Percentiles rank a stretch among this genome's conserved stretches.
These are phyloP conservation scores for Caracal caracal DNA, from an alignment of 2,113 vertebrate species.

Conservation along the genomic window DNA sequence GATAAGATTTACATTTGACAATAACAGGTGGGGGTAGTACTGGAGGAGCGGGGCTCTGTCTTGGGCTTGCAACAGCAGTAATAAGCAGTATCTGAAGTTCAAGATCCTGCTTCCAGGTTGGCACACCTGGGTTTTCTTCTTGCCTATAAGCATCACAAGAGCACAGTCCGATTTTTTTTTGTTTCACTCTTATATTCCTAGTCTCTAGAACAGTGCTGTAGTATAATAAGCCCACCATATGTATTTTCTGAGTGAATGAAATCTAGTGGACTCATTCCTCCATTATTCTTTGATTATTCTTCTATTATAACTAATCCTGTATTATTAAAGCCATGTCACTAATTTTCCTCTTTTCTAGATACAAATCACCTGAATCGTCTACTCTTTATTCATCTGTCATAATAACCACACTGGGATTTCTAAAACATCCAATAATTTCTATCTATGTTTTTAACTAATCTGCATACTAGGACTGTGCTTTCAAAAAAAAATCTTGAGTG, in stretches of 20 bases:
- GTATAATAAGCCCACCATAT: background rate
- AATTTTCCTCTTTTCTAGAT: background rate
- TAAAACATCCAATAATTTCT: background rate
- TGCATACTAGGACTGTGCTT: background rate
- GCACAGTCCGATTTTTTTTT: background rate
- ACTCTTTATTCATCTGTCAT: background rate
- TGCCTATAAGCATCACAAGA: background rate
- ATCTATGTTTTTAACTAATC: background rate
- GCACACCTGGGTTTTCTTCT: background rate
- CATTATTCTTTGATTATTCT: slow-evolving; percentile 16
- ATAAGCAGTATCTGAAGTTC: background rate
- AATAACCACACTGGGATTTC: background rate
- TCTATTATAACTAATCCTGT: background rate
- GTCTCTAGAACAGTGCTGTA: background rate
- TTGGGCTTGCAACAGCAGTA: background rate
- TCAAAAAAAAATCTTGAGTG: background rate
- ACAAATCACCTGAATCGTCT: background rate
- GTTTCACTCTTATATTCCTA: background rate
- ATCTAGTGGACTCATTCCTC: background rate
- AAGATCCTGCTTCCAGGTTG: background rate
- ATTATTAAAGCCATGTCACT: background rate
- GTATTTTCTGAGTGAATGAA: slow-evolving; percentile 4
- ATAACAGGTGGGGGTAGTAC: background rate
- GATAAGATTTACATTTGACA: background rate
- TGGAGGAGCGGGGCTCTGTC: background rate